Percentiles rank a stretch among this genome's conserved stretches.
These are phyloP conservation scores for Tupaia chinensis DNA, from an alignment of 2,113 vertebrate genomes.

Conservation along the genomic window DNA sequence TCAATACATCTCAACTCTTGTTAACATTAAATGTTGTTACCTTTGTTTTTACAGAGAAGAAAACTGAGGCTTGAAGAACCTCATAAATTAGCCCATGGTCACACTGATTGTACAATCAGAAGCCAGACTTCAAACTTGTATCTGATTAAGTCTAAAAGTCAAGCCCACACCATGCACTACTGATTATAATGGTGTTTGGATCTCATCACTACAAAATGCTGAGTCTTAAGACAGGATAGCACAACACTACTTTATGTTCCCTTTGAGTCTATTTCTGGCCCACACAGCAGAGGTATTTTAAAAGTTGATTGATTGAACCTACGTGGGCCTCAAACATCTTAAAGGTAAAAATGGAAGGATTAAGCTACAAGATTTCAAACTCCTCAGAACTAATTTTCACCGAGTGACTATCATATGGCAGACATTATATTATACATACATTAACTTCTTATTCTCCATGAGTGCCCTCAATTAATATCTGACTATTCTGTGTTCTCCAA, in stretches of 20 bases:
- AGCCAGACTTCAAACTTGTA: neutral
- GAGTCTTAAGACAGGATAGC: neutral
- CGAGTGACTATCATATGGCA: neutral
- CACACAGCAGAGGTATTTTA: neutral
- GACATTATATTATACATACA: neutral
- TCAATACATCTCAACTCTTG: neutral
- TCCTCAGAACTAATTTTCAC: neutral
- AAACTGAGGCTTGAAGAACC: neutral
- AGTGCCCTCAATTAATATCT: neutral
- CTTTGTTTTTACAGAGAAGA: neutral
- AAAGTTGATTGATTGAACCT: slow-evolving; percentile 22
- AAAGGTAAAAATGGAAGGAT: slow-evolving; percentile 20
- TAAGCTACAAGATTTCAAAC: neutral
- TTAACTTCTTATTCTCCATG: neutral
- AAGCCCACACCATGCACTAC: neutral
- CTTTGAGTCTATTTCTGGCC: neutral
- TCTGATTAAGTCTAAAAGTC: neutral
- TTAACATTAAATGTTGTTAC: neutral
- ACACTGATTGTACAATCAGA: neutral
- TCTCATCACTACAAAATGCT: neutral
- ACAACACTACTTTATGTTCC: neutral
- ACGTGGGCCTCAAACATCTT: neutral
- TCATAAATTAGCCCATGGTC: neutral
- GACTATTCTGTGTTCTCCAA: neutral
- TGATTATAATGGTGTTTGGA: neutral